Evolutionary conservation across 2,888 invertebrate genomes (phyloP).

Genomic region (Rhogogaster chlorosoma): DNA sequence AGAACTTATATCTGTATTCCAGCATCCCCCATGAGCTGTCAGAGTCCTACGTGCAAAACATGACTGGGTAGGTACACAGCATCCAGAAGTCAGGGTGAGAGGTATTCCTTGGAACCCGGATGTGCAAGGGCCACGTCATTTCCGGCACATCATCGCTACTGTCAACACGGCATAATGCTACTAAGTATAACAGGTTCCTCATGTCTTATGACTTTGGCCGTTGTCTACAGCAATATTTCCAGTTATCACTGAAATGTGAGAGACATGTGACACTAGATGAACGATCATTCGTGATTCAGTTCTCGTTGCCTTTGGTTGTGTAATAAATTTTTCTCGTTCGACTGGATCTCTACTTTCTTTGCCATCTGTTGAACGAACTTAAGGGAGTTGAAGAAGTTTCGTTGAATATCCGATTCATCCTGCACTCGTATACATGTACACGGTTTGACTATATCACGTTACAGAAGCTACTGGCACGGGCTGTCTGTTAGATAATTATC

Average conservation of each 20-base stretch:
- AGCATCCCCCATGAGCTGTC: not conserved
- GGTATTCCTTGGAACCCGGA: not conserved
- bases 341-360: too few relatives aligned
- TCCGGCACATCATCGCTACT: not conserved
- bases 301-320: not conserved
- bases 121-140: not conserved
- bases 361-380: too few relatives aligned
- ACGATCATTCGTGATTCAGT: not conserved
- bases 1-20: not conserved
- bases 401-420: not conserved
- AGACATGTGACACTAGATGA: not conserved
- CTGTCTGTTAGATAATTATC: not conserved
- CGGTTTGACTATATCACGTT: not conserved
- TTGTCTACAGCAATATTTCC: not conserved
- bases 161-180: not conserved
- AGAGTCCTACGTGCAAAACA: not conserved
- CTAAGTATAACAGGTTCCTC: not conserved
- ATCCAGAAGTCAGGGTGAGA: not conserved
- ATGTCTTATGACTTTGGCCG: not conserved
- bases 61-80: not conserved
- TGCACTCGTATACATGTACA: not conserved
- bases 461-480: not conserved
- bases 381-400: not conserved
- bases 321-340: too few relatives aligned
- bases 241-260: not conserved